Evolutionary conservation across 1,140 invertebrate genomes (phyloP), one percentile per base, ranked within the genome.

Genomic region (Bombus sibiricus): DNA sequence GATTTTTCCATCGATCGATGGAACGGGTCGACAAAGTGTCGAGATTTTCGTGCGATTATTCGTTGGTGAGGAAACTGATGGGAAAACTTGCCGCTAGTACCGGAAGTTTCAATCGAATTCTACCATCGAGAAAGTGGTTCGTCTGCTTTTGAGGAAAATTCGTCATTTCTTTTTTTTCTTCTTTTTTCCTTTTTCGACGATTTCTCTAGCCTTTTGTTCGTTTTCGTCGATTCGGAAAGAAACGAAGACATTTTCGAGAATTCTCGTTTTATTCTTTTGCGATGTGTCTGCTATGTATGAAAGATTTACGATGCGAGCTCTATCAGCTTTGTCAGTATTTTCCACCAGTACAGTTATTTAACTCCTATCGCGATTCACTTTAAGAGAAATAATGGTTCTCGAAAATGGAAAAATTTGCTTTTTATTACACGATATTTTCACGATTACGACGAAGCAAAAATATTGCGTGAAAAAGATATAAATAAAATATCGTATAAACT

Each of bases 81-180:
- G 73, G 81, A 75, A 90, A 89, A 90, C 81, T 89, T 76, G 53
- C 13, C 43, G 22, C 62, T 57, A 72, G 68, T 62, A 62, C 75
- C 13, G 71, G 53, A 84, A 90, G 69, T 87, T 90, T 87, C 80
- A 81, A 90, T 90, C 81, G 85, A 86, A 89, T 90, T 86, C 68
- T 75, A 25, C 37, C 57, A 43, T 41, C n/a, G 43, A 37, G 32
- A 37, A 59, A 32, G n/a, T 3, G 74, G 37, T 81, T 83, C 69
- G 64, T 41, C 71, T 68, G 71, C 72, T 76, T 86, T 83, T 37
- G 28, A 75, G 39, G 32, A 86, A 59, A n/a, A 37, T 59, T n/a
- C 18, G 41, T 64, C 25, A 1, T 39, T 59, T n/a, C 25, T n/a
- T 39, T 32, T 43, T 41, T 6, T n/a, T 15, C 3, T 6, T 32